phyloP scores from a whole-genome alignment of 2,797 vertebrate genomes.

The Rousettus madagascariensis region DNA sequence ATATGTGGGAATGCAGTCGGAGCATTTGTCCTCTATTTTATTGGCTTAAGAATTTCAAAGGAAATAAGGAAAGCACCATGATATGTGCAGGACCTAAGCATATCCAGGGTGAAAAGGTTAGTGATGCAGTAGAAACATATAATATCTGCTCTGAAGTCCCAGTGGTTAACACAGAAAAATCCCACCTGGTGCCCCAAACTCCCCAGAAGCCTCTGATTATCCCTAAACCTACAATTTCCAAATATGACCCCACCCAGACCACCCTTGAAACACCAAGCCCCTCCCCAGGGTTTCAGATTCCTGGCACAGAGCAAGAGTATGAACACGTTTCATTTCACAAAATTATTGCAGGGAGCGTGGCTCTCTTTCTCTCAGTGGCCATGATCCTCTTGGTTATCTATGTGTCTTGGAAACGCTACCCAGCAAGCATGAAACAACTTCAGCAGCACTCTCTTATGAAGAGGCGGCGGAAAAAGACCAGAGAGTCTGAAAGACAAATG shows the following conservation, averaged over 20 bases:
- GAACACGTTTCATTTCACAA: slow-evolving; percentile 98
- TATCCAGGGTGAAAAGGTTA: slow-evolving; percentile 95
- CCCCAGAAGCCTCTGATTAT: slow-evolving; percentile 85
- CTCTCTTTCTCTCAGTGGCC: slow-evolving; percentile 95
- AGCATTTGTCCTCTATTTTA: slow-evolving; percentile 94
- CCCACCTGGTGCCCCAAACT: slow-evolving; percentile 84
- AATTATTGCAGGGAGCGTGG: slow-evolving; percentile 96
- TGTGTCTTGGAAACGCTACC: slow-evolving; percentile 97
- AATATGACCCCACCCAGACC: slow-evolving; percentile 84
- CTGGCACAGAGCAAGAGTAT: slow-evolving; percentile 89
- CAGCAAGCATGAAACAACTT: slow-evolving; percentile 96
- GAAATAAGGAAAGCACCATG: slow-evolving; percentile 95
- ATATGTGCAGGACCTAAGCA: slow-evolving; percentile 96
- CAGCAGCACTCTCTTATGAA: slow-evolving; percentile 95
- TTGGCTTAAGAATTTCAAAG: slow-evolving; percentile 97
- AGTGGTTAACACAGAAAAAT: slow-evolving; percentile 86
- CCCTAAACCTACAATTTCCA: slow-evolving; percentile 87
- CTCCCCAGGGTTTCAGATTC: slow-evolving; percentile 85
- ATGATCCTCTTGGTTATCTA: slow-evolving; percentile 98
- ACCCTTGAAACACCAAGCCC: slow-evolving; percentile 82
- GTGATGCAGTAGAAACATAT: slow-evolving; percentile 93
- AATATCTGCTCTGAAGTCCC: slow-evolving; percentile 92
- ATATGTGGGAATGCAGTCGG: slow-evolving; percentile 96
- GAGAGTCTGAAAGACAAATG: slow-evolving; percentile 93
- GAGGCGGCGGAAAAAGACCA: slow-evolving; percentile 94